Percentiles rank a stretch among this genome's conserved stretches.
Conservation (phyloP, 2,888 invertebrate genomes). For the Diplazon laetatorius region DNA sequence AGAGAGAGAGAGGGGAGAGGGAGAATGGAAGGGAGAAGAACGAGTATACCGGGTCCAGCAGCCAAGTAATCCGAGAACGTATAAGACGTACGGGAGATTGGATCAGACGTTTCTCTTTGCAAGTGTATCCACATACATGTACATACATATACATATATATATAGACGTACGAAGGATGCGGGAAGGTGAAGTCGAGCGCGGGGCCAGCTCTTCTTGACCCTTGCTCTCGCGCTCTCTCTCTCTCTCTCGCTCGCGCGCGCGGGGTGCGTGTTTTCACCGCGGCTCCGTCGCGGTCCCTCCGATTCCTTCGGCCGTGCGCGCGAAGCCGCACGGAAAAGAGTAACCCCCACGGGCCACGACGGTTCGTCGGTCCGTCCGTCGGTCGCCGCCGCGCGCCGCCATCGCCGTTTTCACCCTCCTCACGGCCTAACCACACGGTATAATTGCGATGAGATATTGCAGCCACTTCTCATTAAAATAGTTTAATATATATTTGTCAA, state of each 20-base stretch:
- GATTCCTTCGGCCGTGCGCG: neutral
- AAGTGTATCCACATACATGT: constrained; percentile 5
- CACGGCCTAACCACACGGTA: too few species aligned
- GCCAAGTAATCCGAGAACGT: constrained; percentile 52
- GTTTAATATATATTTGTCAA: constrained; percentile 81
- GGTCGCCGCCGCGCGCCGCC: constrained; percentile 33
- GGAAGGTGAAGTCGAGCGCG: constrained; percentile 47
- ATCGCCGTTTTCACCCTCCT: constrained; percentile 48
- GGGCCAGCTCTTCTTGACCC: constrained; percentile 73
- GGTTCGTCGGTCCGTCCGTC: constrained; percentile 23
- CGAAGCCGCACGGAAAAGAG: constrained; percentile 57
- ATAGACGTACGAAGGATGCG: constrained; percentile 12
- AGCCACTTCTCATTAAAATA: constrained; percentile 81
- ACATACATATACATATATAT: constrained; percentile 5
- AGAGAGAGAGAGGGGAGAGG: neutral
- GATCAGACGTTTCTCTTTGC: constrained; percentile 52
- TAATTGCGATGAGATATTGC: constrained; percentile 81
- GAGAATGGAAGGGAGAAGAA: constrained; percentile 5
- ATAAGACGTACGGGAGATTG: constrained; percentile 53
- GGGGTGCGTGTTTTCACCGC: constrained; percentile 71
- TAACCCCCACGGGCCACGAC: constrained; percentile 20
- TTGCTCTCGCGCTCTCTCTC: constrained; percentile 73
- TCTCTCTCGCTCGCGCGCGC: too few species aligned
- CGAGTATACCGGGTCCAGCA: constrained; percentile 27
- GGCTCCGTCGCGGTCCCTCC: constrained; percentile 31